These are phyloP conservation scores for Polyergus mexicanus DNA, from an alignment of 1,140 invertebrate species.

Conservation along the genomic window DNA sequence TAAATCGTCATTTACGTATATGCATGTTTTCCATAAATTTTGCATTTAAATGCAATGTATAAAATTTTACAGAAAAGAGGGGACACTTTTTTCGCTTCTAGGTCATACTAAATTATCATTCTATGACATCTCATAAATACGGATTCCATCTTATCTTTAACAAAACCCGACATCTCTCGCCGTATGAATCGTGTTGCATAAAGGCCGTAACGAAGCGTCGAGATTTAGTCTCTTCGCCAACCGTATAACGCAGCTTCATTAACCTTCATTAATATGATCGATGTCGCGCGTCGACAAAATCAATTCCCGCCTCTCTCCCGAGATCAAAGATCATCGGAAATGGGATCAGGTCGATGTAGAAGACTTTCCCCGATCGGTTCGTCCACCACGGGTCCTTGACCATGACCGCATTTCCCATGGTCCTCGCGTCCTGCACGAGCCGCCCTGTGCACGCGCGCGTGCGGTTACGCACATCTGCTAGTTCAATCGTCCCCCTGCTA, in stretches of 20 bases:
- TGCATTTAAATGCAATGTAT: neutral
- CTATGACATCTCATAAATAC: neutral
- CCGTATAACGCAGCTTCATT: neutral
- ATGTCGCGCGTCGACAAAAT: constrained; percentile 14
- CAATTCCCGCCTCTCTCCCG: neutral
- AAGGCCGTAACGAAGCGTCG: neutral
- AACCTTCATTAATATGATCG: neutral
- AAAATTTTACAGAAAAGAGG: constrained; percentile 14
- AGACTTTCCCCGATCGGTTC: constrained; percentile 47
- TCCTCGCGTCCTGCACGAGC: constrained; percentile 44
- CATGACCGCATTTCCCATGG: constrained; percentile 74
- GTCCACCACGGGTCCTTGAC: constrained; percentile 67
- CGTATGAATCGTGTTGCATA: too few species aligned
- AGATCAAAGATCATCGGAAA: constrained; percentile 16
- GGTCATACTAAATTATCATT: constrained; percentile 10
- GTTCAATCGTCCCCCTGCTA: neutral
- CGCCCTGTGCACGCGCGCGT: constrained; percentile 54
- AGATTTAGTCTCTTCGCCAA: neutral
- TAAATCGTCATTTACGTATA: neutral
- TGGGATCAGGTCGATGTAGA: constrained; percentile 36
- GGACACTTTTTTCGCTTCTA: neutral
- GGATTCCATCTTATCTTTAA: neutral
- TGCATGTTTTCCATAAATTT: constrained; percentile 14
- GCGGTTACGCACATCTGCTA: constrained; percentile 20
- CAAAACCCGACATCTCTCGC: neutral